A percentile compares a stretch with the other conserved stretches of the same genome.
Conservation (phyloP, 30 jellyfish, hydroid and myxozoan genomes). For the Turritopsis rubra region DNA sequence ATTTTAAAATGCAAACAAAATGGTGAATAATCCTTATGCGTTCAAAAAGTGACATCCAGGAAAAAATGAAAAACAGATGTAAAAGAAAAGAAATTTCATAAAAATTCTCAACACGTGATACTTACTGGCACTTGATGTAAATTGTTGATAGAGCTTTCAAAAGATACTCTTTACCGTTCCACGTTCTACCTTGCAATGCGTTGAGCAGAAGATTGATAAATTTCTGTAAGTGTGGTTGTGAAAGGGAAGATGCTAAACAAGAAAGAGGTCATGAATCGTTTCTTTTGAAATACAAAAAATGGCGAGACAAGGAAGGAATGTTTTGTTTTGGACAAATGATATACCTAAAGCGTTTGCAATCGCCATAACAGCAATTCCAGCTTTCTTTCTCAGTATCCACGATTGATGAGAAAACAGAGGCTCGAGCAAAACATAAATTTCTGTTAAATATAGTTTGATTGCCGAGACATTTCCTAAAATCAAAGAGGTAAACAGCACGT, state of each 20-base stretch:
- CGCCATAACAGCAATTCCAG: slow-evolving; percentile 57
- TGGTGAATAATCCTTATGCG: too few relatives aligned
- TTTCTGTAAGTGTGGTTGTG: slow-evolving; percentile 55
- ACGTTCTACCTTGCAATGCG: slow-evolving; percentile 72
- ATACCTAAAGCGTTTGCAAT: slow-evolving; percentile 74
- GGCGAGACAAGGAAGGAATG: too few relatives aligned
- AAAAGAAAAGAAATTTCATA: background rate
- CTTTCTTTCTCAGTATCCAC: slow-evolving; percentile 67
- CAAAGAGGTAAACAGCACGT: too few relatives aligned
- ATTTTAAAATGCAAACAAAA: too few relatives aligned
- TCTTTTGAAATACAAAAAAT: too few relatives aligned
- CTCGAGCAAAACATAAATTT: slow-evolving; percentile 41
- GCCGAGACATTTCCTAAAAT: slow-evolving; percentile 68
- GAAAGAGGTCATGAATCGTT: background rate
- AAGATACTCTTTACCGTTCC: slow-evolving; percentile 84
- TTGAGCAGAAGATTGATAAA: slow-evolving; percentile 31
- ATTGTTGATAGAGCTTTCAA: slow-evolving; percentile 54
- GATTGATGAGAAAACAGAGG: slow-evolving; percentile 46
- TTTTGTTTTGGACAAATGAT: background rate
- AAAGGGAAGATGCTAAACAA: slow-evolving; percentile 47
- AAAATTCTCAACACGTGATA: background rate
- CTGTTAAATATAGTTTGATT: slow-evolving; percentile 57
- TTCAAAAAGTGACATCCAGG: too few relatives aligned
- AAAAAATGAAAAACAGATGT: background rate
- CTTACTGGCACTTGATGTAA: slow-evolving; percentile 61